Percentiles rank a stretch among this genome's conserved stretches.
Conservation (phyloP, 2,888 invertebrate genomes). For the Leptothorax acervorum region DNA sequence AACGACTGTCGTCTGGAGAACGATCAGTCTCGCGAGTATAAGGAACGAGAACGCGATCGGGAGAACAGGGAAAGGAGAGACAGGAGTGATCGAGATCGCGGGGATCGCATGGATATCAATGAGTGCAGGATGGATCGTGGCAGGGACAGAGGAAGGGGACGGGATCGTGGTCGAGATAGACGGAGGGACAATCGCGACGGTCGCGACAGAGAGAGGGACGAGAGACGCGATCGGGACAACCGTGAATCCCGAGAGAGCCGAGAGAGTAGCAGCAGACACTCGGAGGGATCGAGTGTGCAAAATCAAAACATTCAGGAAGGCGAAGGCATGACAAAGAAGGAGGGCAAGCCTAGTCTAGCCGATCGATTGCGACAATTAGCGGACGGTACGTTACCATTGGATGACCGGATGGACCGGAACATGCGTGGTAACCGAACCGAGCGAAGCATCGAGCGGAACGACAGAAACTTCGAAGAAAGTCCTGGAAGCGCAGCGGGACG, state of each 20-base stretch:
- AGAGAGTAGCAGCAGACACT: slow-evolving; percentile 72
- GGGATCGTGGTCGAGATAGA: slow-evolving; percentile 82
- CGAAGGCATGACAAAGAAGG: slow-evolving; percentile 77
- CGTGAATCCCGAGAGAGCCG: slow-evolving; percentile 79
- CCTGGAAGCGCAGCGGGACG: slow-evolving; percentile 63
- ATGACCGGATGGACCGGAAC: slow-evolving; percentile 81
- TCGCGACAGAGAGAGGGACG: slow-evolving; percentile 81
- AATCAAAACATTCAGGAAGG: slow-evolving; percentile 63
- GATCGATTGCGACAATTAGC: slow-evolving; percentile 84
- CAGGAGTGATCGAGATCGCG: slow-evolving; percentile 77
- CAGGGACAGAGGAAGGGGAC: slow-evolving; percentile 81
- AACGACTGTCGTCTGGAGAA: slow-evolving; percentile 75
- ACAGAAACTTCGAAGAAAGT: slow-evolving; percentile 79
- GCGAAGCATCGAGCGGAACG: slow-evolving; percentile 77
- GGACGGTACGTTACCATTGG: slow-evolving; percentile 83
- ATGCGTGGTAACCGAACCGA: slow-evolving; percentile 74
- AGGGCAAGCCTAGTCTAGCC: slow-evolving; percentile 83
- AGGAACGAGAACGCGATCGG: slow-evolving; percentile 81
- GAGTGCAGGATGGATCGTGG: slow-evolving; percentile 80
- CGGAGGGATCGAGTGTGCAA: slow-evolving; percentile 77
- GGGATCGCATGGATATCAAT: slow-evolving; percentile 77
- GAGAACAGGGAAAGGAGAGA: slow-evolving; percentile 81
- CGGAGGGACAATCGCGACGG: slow-evolving; percentile 80
- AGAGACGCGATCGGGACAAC: slow-evolving; percentile 77
- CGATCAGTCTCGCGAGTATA: slow-evolving; percentile 72